These are phyloP conservation scores for Pachycephus smyrnensis DNA, from an alignment of 2,888 invertebrate genomes.

Conservation along the genomic window DNA sequence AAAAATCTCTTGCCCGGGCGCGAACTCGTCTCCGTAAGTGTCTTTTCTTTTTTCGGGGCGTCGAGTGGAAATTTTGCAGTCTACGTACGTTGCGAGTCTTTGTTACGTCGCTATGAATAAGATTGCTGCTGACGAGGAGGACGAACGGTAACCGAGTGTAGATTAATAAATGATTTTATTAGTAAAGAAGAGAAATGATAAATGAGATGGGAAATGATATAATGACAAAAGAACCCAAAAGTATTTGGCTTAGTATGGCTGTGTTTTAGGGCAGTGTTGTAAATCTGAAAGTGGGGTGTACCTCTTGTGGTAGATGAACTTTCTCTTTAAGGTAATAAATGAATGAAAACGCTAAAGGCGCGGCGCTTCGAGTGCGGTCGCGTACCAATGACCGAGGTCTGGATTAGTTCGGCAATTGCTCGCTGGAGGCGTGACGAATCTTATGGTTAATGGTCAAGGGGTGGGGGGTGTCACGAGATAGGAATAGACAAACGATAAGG, in stretches of 20 bases:
- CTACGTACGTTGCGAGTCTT: background rate
- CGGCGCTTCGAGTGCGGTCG: constrained; percentile 43
- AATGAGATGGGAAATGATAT: constrained; percentile 19
- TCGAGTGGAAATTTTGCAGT: background rate
- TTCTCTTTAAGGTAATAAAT: constrained; percentile 31
- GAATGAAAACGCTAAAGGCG: constrained; percentile 10
- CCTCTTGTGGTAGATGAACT: constrained; percentile 47
- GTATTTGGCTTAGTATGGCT: constrained; percentile 75
- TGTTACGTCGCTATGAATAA: background rate
- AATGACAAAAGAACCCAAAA: constrained; percentile 67
- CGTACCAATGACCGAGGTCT: constrained; percentile 38
- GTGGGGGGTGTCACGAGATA: background rate
- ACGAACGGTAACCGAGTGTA: constrained; percentile 35
- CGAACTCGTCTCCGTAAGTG: background rate
- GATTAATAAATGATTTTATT: constrained; percentile 40
- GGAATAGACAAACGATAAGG: background rate
- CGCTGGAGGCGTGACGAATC: background rate
- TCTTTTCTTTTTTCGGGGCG: background rate
- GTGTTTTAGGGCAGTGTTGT: constrained; percentile 68
- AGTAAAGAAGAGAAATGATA: constrained; percentile 22
- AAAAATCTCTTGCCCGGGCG: background rate
- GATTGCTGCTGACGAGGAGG: constrained; percentile 12
- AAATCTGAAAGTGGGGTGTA: constrained; percentile 52
- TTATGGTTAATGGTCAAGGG: background rate
- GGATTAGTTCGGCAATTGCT: background rate